Evolutionary conservation across 2,888 invertebrate genomes (phyloP), one percentile per base, ranked within the genome.

Genomic region (Branchinecta sandiegonensis): DNA sequence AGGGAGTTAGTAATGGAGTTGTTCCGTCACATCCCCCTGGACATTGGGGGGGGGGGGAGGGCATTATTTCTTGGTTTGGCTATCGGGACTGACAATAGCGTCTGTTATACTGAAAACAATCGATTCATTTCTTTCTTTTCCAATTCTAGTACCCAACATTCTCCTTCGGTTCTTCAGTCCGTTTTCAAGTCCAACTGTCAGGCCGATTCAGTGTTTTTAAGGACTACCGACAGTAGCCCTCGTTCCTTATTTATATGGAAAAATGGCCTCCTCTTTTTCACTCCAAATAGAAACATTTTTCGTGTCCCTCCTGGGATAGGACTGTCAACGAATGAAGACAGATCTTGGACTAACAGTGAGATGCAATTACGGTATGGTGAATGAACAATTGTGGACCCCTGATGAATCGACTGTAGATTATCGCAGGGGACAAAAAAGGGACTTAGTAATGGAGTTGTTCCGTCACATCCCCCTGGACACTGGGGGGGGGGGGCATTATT

Each of bases 381-480:
- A 56, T 56, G n/a, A 17, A 56, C 63, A 56, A 56, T 56, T 56
- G 63, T 56, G 63, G 63, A 37, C 63, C 63, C 14, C 63, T 56
- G 63, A 56, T 56, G 63, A 56, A 56, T 56, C 63, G 63, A 56
- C 63, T 56, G 63, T 23, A 56, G 63, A 56, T 56, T 56, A 56
- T 56, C 63, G 63, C n/a, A 56, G n/a, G 37, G 63, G 23, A 56
- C 63, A 56, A 56, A 56, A 56, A 56, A n/a, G n/a, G 14, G 63
- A 56, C 63, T 37, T n/a, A 56, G 63, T 56, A 56, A 56, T 56
- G 63, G 63, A 56, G 63, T 56, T 56, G 63, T 56, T 56, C 63
- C 63, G 23, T 23, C 23, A 17, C n/a, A 56, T 56, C 63, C 63
- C 63, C n/a, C n/a, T 17, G 23, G 63, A 56, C 63, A n/a, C 9